A percentile compares a stretch with the other conserved stretches of the same genome.
These are phyloP conservation scores for Tanypteryx hageni DNA, from an alignment of 2,888 invertebrate species.

Conservation along the genomic window DNA sequence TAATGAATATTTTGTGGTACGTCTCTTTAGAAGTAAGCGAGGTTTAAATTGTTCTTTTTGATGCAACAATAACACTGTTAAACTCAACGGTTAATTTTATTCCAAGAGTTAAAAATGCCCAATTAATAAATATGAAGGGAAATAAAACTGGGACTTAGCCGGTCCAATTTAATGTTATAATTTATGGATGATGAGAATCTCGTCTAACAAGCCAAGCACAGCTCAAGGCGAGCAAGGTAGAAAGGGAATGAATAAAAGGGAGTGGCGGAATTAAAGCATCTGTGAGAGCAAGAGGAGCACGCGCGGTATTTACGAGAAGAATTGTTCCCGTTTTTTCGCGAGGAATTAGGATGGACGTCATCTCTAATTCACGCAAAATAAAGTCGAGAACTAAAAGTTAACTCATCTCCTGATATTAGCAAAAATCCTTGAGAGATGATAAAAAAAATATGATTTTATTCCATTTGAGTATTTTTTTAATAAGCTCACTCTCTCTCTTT, in stretches of 20 bases:
- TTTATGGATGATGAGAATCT: neutral
- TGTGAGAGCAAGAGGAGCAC: neutral
- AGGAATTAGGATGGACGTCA: neutral
- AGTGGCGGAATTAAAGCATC: neutral
- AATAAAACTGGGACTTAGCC: too few relatives aligned
- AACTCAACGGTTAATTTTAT: too few relatives aligned
- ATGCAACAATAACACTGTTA: too few relatives aligned
- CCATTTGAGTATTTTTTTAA: too few relatives aligned
- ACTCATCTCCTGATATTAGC: neutral
- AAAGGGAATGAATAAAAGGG: slow-evolving; percentile 9
- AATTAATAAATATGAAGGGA: too few relatives aligned
- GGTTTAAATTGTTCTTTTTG: too few relatives aligned
- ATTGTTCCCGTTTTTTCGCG: neutral
- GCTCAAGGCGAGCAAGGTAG: neutral
- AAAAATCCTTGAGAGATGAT: neutral
- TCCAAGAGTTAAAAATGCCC: too few relatives aligned
- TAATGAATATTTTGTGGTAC: too few relatives aligned
- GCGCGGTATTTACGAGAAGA: neutral
- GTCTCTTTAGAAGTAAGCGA: too few relatives aligned
- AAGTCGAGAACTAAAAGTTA: neutral
- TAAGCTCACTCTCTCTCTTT: too few relatives aligned
- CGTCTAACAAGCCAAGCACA: neutral
- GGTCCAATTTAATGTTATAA: too few relatives aligned
- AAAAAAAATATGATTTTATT: neutral
- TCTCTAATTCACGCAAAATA: neutral